Conservation (phyloP, 1,140 invertebrate genomes). For the Saccostrea glomerata region DNA sequence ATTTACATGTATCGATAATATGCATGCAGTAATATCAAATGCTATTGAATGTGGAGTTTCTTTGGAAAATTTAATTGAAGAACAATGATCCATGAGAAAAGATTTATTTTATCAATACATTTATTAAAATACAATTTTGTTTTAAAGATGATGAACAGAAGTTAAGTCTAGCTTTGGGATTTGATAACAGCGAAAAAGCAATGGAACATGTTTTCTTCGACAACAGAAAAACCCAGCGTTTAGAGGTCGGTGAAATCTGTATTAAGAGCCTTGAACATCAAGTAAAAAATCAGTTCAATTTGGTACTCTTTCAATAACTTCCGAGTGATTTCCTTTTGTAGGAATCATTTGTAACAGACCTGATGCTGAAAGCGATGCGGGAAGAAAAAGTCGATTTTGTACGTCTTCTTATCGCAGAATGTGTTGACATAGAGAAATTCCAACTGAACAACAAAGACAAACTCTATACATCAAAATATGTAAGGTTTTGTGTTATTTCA, state of each 20-base stretch:
- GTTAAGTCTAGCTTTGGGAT: conserved; percentile 7
- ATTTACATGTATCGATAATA: no score
- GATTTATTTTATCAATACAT: background rate
- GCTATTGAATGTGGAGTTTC: background rate
- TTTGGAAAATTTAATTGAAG: background rate
- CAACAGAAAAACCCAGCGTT: conserved; percentile 13
- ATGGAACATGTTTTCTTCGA: conserved; percentile 32
- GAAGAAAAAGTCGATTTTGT: conserved; percentile 30
- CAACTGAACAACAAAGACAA: background rate
- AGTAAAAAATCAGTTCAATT: background rate
- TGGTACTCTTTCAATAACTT: background rate
- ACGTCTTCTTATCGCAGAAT: conserved; percentile 17
- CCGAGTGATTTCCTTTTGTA: background rate
- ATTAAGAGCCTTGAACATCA: background rate
- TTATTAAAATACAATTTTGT: background rate
- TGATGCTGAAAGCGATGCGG: conserved; percentile 15
- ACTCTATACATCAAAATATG: conserved; percentile 29
- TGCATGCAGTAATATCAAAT: background rate
- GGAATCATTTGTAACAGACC: background rate
- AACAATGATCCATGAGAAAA: background rate
- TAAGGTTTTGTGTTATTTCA: background rate
- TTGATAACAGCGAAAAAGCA: conserved; percentile 20
- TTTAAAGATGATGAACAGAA: conserved; percentile 34
- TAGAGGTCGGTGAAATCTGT: background rate
- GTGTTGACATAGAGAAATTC: background rate